Evolutionary conservation across 2,888 invertebrate species (phyloP), one percentile per base, ranked within the genome.

Genomic region (Emmelina monodactyla): DNA sequence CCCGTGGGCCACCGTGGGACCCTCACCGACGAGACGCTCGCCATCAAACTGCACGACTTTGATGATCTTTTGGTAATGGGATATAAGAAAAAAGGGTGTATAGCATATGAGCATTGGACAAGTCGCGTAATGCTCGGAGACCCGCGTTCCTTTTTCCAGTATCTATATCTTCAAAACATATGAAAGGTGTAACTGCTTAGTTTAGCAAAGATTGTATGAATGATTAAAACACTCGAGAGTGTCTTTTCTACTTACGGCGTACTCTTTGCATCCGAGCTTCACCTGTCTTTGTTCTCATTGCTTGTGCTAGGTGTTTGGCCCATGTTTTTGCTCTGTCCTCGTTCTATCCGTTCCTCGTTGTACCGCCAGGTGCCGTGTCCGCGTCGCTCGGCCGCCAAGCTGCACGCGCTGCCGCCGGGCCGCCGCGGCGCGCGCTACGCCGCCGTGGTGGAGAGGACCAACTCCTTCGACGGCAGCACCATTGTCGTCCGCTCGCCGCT

Each of bases 401-500:
- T 89, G 2, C 83, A 89, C 47, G 82, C 84, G 10, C 54, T 89
- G 11, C 85, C 85, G 34, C 86, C 88, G 1, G 78, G 81, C 32
- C 79, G 82, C 62, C 81, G 83, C 49, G 59, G 61, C 2, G 83
- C 85, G 11, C 83, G 87, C 28, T 90, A 91, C 63, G 85, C 89
- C 58, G 70, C 91, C 34, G 83, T 88, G 1, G 84, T 88, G 15
- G 86, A 87, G 45, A 83, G 89, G 4, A 79, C 81, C 16, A 84
- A 84, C 3, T 83, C 85, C 29, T 71, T 70, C 40, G 73, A 83
- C 43, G 71, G 78, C 35, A 83, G 82, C 51, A 81, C 72, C 40
- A 84, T 92, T 29, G 82, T 84, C 1, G 83, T 91, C 16, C 71
- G 88, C 40, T 91, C 92, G 1, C 92, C 92, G 0, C 61, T 92